A percentile compares a stretch with the other conserved stretches of the same genome.
These are phyloP conservation scores for Lophura nycthemera DNA, from an alignment of 2,113 vertebrate genomes.

Conservation along the genomic window DNA sequence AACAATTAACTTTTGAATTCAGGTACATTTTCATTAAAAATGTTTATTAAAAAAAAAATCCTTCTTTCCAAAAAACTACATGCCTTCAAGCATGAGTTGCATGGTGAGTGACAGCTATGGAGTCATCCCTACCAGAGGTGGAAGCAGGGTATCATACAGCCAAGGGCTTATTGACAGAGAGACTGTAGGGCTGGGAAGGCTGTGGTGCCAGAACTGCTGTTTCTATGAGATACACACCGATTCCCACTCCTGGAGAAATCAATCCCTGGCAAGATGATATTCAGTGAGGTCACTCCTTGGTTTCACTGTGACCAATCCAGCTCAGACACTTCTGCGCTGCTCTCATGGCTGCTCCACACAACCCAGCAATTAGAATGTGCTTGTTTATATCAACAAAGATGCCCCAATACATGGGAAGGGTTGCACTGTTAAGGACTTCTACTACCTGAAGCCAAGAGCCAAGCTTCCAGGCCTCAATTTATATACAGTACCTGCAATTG, in stretches of 20 bases:
- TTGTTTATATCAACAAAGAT: neutral
- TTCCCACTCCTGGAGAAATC: neutral
- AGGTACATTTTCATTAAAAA: neutral
- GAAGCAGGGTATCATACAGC: neutral
- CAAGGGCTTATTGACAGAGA: neutral
- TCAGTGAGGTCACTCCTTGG: neutral
- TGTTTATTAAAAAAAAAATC: neutral
- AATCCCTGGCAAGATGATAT: neutral
- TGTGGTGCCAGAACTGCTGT: neutral
- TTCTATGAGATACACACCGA: neutral
- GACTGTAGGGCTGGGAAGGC: neutral
- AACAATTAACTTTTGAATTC: conserved; percentile 17
- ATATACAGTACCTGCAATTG: accelerated
- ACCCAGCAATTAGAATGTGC: neutral
- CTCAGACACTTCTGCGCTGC: neutral
- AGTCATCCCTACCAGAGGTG: neutral
- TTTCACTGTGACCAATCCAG: accelerated
- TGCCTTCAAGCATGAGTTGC: neutral
- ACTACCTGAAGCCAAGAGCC: neutral
- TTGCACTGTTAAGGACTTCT: neutral
- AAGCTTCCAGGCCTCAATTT: neutral
- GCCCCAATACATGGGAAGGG: neutral
- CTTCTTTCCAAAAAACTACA: neutral
- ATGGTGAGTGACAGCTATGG: accelerated
- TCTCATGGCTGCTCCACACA: accelerated